Conservation (phyloP, 2,797 vertebrate species). For the Netta rufina region DNA sequence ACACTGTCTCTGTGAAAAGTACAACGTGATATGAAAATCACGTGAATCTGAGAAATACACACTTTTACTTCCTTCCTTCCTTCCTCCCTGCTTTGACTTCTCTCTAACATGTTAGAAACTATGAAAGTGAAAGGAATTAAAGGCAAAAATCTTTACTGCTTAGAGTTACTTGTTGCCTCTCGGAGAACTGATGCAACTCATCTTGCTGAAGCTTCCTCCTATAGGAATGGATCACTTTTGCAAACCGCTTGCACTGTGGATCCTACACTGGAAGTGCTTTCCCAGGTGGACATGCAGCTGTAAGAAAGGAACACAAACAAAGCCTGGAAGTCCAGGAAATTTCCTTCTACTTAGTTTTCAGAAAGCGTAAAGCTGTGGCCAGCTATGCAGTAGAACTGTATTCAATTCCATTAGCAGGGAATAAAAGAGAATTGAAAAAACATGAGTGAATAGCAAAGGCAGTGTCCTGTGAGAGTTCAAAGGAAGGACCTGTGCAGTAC, state of each 20-base stretch:
- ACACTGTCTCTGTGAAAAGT: neutral
- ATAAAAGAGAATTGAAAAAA: neutral
- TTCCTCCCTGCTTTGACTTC: too few relatives aligned
- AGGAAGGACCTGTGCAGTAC: neutral
- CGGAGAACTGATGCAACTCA: neutral
- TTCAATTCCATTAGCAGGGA: neutral
- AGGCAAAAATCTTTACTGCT: neutral
- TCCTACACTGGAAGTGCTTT: neutral
- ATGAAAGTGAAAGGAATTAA: neutral
- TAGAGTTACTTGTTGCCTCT: neutral
- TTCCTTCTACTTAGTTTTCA: neutral
- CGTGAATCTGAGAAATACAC: neutral
- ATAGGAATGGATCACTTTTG: neutral
- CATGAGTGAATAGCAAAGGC: neutral
- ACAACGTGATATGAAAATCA: neutral
- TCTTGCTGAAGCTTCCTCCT: neutral
- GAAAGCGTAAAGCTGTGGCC: neutral
- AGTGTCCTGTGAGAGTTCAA: neutral
- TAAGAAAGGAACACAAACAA: neutral
- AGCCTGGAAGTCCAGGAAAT: slow-evolving; percentile 11
- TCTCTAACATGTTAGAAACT: neutral
- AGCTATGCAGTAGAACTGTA: neutral
- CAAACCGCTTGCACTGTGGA: neutral
- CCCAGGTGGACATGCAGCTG: neutral
- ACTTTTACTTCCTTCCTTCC: neutral